Evolutionary conservation across 2,113 vertebrate genomes (phyloP).

Genomic region (Delphinus delphis): DNA sequence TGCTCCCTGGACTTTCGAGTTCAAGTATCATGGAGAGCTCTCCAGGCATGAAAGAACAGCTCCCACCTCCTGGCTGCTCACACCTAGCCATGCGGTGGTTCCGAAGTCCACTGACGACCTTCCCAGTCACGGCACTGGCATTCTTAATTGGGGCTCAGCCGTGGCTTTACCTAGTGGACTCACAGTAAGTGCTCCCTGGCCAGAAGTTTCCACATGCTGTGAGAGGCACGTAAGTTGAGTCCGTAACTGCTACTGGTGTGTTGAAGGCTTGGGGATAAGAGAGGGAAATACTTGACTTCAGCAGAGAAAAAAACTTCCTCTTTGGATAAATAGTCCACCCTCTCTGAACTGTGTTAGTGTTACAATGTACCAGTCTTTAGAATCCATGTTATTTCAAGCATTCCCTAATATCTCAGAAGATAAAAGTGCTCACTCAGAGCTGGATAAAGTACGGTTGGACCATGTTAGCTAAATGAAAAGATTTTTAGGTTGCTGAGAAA

Average conservation of each 20-base stretch:
- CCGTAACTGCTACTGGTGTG: not conserved
- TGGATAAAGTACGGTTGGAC: not conserved
- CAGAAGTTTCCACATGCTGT: not conserved
- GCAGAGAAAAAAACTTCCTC: not conserved
- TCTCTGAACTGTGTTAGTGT: not conserved
- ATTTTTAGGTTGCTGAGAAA: not conserved
- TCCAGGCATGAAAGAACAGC: not conserved
- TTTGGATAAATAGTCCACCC: not conserved
- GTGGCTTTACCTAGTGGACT: not conserved
- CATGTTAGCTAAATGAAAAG: not conserved
- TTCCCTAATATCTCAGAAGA: not conserved
- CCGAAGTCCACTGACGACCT: not conserved
- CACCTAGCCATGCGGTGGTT: not conserved
- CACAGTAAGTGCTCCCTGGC: not conserved
- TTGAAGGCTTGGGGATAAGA: not conserved
- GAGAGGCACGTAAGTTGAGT: not conserved
- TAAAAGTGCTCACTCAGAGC: not conserved
- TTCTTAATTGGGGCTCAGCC: not conserved
- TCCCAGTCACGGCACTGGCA: accelerated
- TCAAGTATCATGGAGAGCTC: not conserved
- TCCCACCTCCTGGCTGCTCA: not conserved
- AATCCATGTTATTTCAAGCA: not conserved
- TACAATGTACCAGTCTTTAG: not conserved
- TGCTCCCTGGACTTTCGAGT: constrained; percentile 13
- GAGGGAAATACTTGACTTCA: not conserved